phyloP scores from a whole-genome alignment of 2,113 vertebrate species.

The Xiphorhynchus elegans region DNA sequence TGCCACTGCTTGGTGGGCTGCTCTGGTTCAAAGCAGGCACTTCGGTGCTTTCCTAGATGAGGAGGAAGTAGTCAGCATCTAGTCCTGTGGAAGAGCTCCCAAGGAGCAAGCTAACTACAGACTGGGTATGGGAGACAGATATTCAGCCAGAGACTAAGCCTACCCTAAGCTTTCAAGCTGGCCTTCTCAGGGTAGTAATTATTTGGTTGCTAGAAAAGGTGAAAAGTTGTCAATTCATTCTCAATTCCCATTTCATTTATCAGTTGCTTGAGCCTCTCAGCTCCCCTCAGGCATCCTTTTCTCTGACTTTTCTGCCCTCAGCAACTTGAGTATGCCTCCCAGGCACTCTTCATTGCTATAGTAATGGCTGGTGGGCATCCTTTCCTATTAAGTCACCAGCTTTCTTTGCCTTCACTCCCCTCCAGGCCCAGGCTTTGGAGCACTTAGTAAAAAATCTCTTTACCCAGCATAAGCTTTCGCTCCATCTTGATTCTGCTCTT shows the following conservation, averaged over 20 bases:
- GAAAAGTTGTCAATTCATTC: not conserved
- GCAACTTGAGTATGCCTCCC: not conserved
- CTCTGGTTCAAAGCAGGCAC: not conserved
- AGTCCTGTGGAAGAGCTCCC: not conserved
- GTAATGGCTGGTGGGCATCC: not conserved
- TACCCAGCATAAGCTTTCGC: not conserved
- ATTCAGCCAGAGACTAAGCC: not conserved
- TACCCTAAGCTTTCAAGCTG: not conserved
- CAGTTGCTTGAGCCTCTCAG: not conserved
- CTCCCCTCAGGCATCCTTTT: not conserved
- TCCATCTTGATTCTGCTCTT: not conserved
- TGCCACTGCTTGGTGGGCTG: not conserved
- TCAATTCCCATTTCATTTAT: not conserved
- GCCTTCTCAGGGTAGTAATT: not conserved
- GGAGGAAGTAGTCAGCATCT: not conserved
- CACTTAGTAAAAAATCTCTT: not conserved
- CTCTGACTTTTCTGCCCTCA: conserved; percentile 21
- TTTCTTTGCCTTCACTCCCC: not conserved
- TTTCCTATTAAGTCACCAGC: not conserved
- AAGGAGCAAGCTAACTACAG: not conserved
- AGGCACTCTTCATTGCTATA: not conserved
- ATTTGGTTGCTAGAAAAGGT: not conserved
- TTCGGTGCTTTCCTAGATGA: not conserved
- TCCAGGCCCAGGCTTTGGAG: not conserved
- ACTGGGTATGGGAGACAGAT: not conserved